Percentiles rank a stretch among this genome's conserved stretches.
phyloP scores from a whole-genome alignment of 2,113 vertebrate genomes.

The Amblyornis subalaris region DNA sequence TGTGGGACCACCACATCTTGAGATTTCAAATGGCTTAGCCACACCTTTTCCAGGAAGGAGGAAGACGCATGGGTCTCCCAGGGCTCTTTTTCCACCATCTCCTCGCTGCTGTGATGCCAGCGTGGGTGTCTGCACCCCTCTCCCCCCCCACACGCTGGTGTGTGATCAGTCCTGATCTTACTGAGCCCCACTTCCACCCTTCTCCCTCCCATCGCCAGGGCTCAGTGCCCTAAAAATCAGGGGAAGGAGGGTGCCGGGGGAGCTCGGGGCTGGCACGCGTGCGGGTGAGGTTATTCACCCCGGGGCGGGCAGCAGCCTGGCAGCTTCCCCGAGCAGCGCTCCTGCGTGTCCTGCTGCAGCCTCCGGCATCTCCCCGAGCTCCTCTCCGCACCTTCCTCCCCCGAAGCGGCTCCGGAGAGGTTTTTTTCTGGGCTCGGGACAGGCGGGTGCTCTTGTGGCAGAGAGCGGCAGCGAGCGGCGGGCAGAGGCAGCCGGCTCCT shows the following conservation, averaged over 20 bases:
- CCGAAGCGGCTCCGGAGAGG: not conserved
- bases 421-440: not conserved
- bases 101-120: rapidly evolving
- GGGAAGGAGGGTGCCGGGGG: not conserved
- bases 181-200: not conserved
- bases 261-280: not conserved
- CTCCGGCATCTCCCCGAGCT: not conserved
- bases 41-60: not conserved
- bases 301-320: not conserved
- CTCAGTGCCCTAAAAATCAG: not conserved
- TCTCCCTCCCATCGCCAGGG: not conserved
- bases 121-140: not conserved
- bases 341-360: not conserved
- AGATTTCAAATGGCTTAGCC: not conserved
- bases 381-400: not conserved
- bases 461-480: not conserved
- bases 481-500: not conserved
- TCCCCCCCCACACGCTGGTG: rapidly evolving
- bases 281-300: not conserved
- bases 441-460: not conserved
- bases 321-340: not conserved
- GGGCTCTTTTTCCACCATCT: not conserved
- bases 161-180: rapidly evolving
- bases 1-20: rapidly evolving
- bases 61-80: not conserved